phyloP scores from a whole-genome alignment of 2,888 invertebrate genomes.

The Ferdinandea cuprea region DNA sequence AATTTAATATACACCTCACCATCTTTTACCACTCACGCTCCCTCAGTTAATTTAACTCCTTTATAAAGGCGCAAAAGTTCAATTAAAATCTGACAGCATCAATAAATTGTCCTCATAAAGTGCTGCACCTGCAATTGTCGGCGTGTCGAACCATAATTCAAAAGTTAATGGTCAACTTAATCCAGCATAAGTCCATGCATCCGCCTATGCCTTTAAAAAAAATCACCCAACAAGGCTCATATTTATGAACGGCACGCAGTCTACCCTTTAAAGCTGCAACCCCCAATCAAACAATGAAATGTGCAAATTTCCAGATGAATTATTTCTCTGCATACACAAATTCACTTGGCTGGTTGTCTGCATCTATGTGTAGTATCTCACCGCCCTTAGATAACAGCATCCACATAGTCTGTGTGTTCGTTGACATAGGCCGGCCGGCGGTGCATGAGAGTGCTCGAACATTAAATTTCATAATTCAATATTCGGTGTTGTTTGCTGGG shows the following conservation, averaged over 20 bases:
- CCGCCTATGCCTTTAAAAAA: conserved; percentile 16
- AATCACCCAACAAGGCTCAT: conserved; percentile 26
- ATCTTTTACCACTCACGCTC: not conserved
- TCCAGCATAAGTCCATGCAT: conserved; percentile 28
- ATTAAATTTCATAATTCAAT: conserved; percentile 71
- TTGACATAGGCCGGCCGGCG: conserved; percentile 18
- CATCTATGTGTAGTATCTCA: conserved; percentile 2
- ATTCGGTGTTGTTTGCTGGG: conserved; percentile 9
- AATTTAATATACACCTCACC: too few relatives aligned
- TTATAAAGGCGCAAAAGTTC: not conserved
- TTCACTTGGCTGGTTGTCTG: conserved; percentile 23
- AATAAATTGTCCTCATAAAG: conserved; percentile 50
- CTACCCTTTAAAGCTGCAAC: conserved; percentile 11
- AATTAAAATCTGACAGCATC: conserved; percentile 39
- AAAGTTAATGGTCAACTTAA: conserved; percentile 70
- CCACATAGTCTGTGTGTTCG: conserved; percentile 52
- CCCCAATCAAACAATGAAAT: conserved; percentile 52
- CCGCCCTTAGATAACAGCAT: conserved; percentile 64
- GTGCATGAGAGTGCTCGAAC: conserved; percentile 31
- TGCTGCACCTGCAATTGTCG: conserved; percentile 66
- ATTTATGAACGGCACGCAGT: not conserved
- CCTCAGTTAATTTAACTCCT: not conserved
- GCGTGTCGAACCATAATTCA: conserved; percentile 55
- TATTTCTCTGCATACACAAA: conserved; percentile 54
- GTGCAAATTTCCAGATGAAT: conserved; percentile 67